phyloP scores from a whole-genome alignment of 1,140 invertebrate species.

The Orius insidiosus region DNA sequence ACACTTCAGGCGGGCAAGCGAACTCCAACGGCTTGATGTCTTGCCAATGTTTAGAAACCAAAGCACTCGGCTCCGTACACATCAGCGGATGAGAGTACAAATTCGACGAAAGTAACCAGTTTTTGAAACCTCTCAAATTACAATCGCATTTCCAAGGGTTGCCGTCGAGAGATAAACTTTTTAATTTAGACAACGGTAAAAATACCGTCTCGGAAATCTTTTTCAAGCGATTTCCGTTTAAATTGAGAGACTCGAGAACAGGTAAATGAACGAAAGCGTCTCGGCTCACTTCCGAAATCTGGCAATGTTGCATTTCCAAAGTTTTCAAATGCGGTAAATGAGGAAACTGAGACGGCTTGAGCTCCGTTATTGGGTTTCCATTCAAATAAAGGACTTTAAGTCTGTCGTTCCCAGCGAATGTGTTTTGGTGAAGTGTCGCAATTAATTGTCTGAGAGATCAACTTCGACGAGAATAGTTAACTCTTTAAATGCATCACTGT shows the following conservation, averaged over 20 bases:
- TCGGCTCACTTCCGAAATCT: conserved; percentile 47
- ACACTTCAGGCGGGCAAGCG: conserved; percentile 52
- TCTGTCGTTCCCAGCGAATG: conserved; percentile 56
- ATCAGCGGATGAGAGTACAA: conserved; percentile 44
- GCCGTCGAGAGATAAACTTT: conserved; percentile 60
- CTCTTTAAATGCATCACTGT: conserved; percentile 67
- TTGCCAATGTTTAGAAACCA: conserved; percentile 44
- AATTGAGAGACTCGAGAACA: conserved; percentile 47
- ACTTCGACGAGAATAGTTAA: conserved; percentile 75
- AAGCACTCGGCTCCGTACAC: conserved; percentile 38
- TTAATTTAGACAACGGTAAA: conserved; percentile 44
- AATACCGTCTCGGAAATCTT: conserved; percentile 46
- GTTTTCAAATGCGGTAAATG: conserved; percentile 46
- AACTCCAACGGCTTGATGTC: conserved; percentile 46
- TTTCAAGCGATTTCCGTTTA: conserved; percentile 48
- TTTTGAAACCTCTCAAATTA: conserved; percentile 56
- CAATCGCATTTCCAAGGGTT: conserved; percentile 84
- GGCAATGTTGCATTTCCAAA: conserved; percentile 58
- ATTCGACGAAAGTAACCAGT: conserved; percentile 55
- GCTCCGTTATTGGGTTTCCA: conserved; percentile 46
- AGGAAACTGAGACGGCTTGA: conserved; percentile 50
- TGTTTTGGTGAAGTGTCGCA: conserved; percentile 42
- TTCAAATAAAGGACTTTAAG: conserved; percentile 46
- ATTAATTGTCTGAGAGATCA: conserved; percentile 61
- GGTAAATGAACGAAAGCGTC: conserved; percentile 49